A percentile compares a stretch with the other conserved stretches of the same genome.
These are phyloP conservation scores for Dendroctonus valens DNA, from an alignment of 1,140 invertebrate species.

Conservation along the genomic window DNA sequence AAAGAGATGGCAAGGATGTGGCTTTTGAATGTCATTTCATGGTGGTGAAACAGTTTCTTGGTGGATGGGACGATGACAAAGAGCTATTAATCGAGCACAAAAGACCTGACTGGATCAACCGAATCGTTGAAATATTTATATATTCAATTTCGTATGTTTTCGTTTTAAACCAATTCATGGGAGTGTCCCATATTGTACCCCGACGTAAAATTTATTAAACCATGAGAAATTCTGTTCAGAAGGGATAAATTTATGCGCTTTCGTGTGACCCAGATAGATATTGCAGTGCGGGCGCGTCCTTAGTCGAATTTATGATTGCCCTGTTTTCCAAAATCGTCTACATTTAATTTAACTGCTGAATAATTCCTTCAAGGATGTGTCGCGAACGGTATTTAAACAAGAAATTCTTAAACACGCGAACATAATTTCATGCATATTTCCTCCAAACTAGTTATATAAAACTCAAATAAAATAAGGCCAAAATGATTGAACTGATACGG, in stretches of 20 bases:
- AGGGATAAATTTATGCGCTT: slow-evolving; percentile 24
- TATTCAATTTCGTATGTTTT: not conserved
- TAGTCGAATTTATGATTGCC: slow-evolving; percentile 14
- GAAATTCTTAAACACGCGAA: not conserved
- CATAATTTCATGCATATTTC: not conserved
- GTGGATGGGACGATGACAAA: not conserved
- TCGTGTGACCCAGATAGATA: slow-evolving; percentile 23
- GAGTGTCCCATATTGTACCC: not conserved
- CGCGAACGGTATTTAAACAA: not conserved
- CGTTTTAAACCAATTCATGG: not conserved
- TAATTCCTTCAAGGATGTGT: not conserved
- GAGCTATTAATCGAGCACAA: too few species aligned
- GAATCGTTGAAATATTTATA: too few species aligned
- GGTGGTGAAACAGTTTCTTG: not conserved
- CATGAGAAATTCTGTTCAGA: slow-evolving; percentile 13
- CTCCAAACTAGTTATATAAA: not conserved
- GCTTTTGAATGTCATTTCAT: too few species aligned
- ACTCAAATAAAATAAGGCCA: not conserved
- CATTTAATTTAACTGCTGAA: not conserved
- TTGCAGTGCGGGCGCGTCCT: slow-evolving; percentile 10
- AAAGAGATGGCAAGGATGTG: too few species aligned
- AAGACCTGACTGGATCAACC: too few species aligned
- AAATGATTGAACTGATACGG: not conserved
- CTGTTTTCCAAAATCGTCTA: slow-evolving; percentile 8
- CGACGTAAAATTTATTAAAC: slow-evolving; percentile 16